Evolutionary conservation across 1,140 invertebrate genomes (phyloP).

Genomic region (Nilaparvata lugens): DNA sequence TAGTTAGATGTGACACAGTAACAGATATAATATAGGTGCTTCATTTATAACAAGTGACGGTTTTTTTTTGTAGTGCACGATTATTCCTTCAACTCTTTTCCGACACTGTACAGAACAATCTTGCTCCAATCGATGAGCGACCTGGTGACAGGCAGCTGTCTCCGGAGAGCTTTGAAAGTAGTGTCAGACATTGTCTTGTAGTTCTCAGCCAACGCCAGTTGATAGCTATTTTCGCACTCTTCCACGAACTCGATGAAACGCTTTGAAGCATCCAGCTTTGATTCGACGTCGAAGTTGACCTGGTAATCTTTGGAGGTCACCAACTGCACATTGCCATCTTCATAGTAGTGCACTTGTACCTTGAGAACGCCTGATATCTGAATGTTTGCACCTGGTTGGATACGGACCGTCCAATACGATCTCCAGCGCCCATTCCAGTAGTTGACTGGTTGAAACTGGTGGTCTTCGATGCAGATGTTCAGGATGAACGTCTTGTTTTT

Average conservation of each 20-base stretch:
- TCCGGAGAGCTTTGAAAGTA: constrained; percentile 97
- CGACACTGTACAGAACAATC: constrained; percentile 96
- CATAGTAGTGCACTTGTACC: constrained; percentile 98
- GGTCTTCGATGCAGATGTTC: constrained; percentile 92
- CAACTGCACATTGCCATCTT: constrained; percentile 98
- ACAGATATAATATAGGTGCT: no score
- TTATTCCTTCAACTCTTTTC: constrained; percentile 71
- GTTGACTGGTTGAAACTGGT: constrained; percentile 98
- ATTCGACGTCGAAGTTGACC: constrained; percentile 65
- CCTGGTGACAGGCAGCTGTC: constrained; percentile 93
- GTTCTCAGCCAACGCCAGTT: constrained; percentile 92
- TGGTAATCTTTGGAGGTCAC: constrained; percentile 91
- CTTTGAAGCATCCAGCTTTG: constrained; percentile 50
- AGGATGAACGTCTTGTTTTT: constrained; percentile 61
- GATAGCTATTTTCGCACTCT: constrained; percentile 90
- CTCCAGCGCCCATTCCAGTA: constrained; percentile 99
- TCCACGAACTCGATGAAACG: constrained; percentile 82
- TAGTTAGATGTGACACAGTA: no score
- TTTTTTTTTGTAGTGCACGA: constrained; percentile 42
- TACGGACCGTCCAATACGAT: constrained; percentile 86
- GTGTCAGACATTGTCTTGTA: constrained; percentile 99
- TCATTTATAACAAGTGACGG: no score
- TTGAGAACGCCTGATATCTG: constrained; percentile 86
- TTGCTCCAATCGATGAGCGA: constrained; percentile 99
- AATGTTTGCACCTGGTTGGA: constrained; percentile 59